Base-by-base conservation (phyloP, 2,888 invertebrate genomes). In the Dorcus hopei region DNA sequence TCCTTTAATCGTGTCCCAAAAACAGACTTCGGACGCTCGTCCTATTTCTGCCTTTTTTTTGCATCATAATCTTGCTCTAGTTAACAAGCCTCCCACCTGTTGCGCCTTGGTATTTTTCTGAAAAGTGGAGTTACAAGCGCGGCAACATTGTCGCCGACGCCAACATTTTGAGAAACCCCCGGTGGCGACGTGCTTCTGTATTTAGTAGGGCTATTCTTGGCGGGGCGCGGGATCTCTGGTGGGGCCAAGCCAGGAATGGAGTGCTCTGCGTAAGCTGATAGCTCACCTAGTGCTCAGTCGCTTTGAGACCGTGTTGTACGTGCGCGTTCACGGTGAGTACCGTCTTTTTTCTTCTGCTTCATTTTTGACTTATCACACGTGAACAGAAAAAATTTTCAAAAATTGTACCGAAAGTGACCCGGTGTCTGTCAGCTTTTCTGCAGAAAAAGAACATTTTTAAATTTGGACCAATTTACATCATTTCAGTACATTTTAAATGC, bases 261-360 rank as follows among this genome's bases (percentile, higher is more conserved):
- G 64, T 57, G 64, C 64, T 67, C 53, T 48, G 61, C 68, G 69
- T 70, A 70, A 71, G 61, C 63, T 70, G 70, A 71, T 71, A 69
- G 69, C 67, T 61, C 57, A 61, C 57, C 67, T 66, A 65, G 65
- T 63, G 64, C 63, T 72, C 70, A 72, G 72, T 72, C 72, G 71
- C 69, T 69, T 67, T 66, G 68, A 70, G 68, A 71, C 70, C 70
- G 71, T 71, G 70, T 68, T 66, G 66, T 65, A 65, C 63, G 66
- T 63, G 64, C 70, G 69, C 68, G 70, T 65, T 70, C 68, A 66
- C 64, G 66, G 72, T 71, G 63, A 70, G 70, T 71, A 65, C 38
- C 19, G 26, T 52, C 3, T 4, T 23, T 19, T 47, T 48, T 38
- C 52, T 57, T 57, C 49, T 49, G 38, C 19, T 49, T 33, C 23